These are phyloP conservation scores for Laodelphax striatellus DNA, from an alignment of 1,140 invertebrate genomes.

Conservation along the genomic window DNA sequence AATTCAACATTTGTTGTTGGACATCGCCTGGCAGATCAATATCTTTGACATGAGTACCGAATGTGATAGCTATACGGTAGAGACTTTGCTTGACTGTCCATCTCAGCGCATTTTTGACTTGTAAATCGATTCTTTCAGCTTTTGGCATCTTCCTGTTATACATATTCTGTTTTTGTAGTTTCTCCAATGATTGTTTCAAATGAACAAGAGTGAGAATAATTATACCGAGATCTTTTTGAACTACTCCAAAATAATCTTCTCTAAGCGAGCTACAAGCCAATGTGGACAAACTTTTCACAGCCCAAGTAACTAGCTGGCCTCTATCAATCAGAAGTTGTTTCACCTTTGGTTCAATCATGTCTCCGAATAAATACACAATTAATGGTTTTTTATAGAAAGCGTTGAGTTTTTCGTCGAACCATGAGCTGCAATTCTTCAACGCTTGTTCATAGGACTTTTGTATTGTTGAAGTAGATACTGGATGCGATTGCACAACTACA, in stretches of 20 bases:
- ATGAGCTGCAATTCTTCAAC: neutral
- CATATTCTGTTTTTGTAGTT: slow-evolving; percentile 49
- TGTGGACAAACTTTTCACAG: slow-evolving; percentile 52
- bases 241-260: slow-evolving; percentile 68
- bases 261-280: slow-evolving; percentile 50
- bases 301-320: slow-evolving; percentile 56
- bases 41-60: slow-evolving; percentile 53
- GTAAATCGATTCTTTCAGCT: slow-evolving; percentile 44
- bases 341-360: slow-evolving; percentile 6
- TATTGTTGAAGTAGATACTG: neutral
- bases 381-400: slow-evolving; percentile 5
- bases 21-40: slow-evolving; percentile 35
- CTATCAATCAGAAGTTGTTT: slow-evolving; percentile 23
- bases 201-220: slow-evolving; percentile 52
- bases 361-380: slow-evolving; percentile 10
- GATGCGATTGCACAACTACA: neutral
- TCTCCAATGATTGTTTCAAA: slow-evolving; percentile 56
- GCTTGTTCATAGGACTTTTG: slow-evolving; percentile 4
- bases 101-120: slow-evolving; percentile 45
- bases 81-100: slow-evolving; percentile 55
- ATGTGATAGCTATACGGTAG: slow-evolving; percentile 57
- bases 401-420: neutral
- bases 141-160: slow-evolving; percentile 43
- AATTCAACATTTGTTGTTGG: slow-evolving; percentile 16
- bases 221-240: slow-evolving; percentile 57